phyloP scores from a whole-genome alignment of 30 jellyfish, hydroid and myxozoan genomes.

The Calvadosia cruxmelitensis region DNA sequence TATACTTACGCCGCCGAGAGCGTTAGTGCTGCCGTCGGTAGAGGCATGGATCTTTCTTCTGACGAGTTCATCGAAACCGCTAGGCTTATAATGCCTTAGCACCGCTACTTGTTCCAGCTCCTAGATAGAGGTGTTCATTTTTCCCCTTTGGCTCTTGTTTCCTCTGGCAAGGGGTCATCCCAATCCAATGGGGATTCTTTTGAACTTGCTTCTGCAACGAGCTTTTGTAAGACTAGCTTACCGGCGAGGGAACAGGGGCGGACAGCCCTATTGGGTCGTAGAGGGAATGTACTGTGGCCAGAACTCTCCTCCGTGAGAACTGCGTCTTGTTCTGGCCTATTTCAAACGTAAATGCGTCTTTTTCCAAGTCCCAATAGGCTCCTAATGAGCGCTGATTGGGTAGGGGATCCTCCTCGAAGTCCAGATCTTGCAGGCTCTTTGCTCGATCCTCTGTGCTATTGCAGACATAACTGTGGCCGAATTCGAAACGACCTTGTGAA shows the following conservation, averaged over 20 bases:
- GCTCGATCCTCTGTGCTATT: slow-evolving; percentile 10
- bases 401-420: slow-evolving; percentile 15
- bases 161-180: slow-evolving; percentile 35
- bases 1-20: no score
- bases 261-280: slow-evolving; percentile 15
- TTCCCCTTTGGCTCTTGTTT: no score
- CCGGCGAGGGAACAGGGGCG: slow-evolving; percentile 33
- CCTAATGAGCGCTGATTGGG: slow-evolving; percentile 35
- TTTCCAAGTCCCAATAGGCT: slow-evolving; percentile 23
- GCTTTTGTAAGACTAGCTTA: slow-evolving; percentile 19
- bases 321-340: slow-evolving; percentile 8
- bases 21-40: no score
- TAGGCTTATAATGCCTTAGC: no score
- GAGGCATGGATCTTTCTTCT: no score
- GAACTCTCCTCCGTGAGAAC: slow-evolving; percentile 23
- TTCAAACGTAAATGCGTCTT: slow-evolving; percentile 15
- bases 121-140: no score
- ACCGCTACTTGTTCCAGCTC: no score
- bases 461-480: slow-evolving; percentile 20
- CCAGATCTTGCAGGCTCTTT: slow-evolving; percentile 9
- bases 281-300: slow-evolving; percentile 3
- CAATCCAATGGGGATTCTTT: slow-evolving; percentile 3
- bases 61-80: no score
- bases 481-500: slow-evolving; percentile 14
- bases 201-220: background rate